Conservation (phyloP, 23 tunicate genomes). For the Clavelina lepadiformis region DNA sequence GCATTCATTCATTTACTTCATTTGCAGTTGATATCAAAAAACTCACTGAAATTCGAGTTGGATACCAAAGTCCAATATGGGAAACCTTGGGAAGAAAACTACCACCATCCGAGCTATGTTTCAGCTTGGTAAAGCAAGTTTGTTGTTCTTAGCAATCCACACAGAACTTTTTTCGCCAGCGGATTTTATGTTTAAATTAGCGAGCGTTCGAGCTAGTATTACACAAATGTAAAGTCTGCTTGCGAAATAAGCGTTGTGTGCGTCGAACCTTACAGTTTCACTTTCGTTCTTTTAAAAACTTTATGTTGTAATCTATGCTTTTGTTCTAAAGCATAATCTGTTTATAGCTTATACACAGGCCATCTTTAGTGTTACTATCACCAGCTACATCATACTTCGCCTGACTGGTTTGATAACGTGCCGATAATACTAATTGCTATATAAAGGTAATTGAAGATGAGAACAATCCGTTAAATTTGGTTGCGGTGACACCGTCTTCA, state of each 20-base stretch:
- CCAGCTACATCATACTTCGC: background rate
- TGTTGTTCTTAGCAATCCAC: no score
- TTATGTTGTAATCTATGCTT: no score
- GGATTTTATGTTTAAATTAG: no score
- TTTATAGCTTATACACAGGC: no score
- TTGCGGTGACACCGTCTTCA: conserved; percentile 17
- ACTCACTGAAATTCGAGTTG: conserved; percentile 34
- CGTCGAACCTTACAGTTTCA: no score
- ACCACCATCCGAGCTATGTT: conserved; percentile 36
- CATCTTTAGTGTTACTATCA: no score
- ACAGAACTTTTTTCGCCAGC: no score
- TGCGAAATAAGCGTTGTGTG: no score
- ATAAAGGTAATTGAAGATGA: conserved; percentile 26
- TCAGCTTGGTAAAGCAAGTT: conserved; percentile 71
- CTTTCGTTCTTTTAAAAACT: no score
- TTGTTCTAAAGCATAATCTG: no score
- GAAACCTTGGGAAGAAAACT: conserved; percentile 29
- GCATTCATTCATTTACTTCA: background rate
- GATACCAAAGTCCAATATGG: conserved; percentile 43
- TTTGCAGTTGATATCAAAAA: conserved; percentile 55
- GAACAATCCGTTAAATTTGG: conserved; percentile 25
- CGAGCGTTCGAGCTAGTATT: no score
- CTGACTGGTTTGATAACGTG: background rate
- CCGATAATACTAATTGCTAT: background rate
- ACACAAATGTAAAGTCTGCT: no score